A percentile compares a stretch with the other conserved stretches of the same genome.
Evolutionary conservation across 2,888 invertebrate genomes (phyloP).

Genomic region (Aethes cnicana): DNA sequence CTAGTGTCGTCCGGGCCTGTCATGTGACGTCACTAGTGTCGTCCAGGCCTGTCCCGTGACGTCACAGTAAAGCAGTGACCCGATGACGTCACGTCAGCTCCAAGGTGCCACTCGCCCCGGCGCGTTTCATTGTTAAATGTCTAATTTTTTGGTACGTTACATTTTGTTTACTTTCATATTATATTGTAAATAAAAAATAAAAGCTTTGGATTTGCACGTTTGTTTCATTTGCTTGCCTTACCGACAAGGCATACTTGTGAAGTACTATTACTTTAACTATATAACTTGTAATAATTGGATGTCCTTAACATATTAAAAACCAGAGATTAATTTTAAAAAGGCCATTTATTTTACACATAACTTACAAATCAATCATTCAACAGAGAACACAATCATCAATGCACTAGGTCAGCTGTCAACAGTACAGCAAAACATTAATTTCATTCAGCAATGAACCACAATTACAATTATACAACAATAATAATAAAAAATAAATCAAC

Average conservation of each 20-base stretch:
- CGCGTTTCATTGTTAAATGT: slow-evolving; percentile 58
- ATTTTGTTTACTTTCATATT: slow-evolving; percentile 82
- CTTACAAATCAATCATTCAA: slow-evolving; percentile 22
- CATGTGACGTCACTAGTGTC: too few species aligned
- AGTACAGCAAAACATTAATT: slow-evolving; percentile 13
- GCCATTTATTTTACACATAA: slow-evolving; percentile 29
- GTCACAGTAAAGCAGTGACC: too few species aligned
- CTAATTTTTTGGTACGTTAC: slow-evolving; percentile 75
- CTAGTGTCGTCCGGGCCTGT: too few species aligned
- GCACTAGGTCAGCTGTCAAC: background rate
- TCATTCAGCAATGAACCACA: slow-evolving; percentile 27
- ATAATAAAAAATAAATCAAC: background rate
- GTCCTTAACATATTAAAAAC: slow-evolving; percentile 3
- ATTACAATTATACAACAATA: slow-evolving; percentile 2
- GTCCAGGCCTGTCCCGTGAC: too few species aligned
- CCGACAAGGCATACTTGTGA: too few species aligned
- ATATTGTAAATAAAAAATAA: slow-evolving; percentile 81
- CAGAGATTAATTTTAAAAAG: slow-evolving; percentile 12
- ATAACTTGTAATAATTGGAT: too few species aligned
- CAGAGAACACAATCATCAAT: slow-evolving; percentile 7
- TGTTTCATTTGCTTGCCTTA: slow-evolving; percentile 43
- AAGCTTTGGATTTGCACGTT: slow-evolving; percentile 77
- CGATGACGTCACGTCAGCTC: too few species aligned
- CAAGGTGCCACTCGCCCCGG: slow-evolving; percentile 40
- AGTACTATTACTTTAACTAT: too few species aligned